Conservation (phyloP, 2,888 invertebrate species). For the Scaptomyza polygonia region DNA sequence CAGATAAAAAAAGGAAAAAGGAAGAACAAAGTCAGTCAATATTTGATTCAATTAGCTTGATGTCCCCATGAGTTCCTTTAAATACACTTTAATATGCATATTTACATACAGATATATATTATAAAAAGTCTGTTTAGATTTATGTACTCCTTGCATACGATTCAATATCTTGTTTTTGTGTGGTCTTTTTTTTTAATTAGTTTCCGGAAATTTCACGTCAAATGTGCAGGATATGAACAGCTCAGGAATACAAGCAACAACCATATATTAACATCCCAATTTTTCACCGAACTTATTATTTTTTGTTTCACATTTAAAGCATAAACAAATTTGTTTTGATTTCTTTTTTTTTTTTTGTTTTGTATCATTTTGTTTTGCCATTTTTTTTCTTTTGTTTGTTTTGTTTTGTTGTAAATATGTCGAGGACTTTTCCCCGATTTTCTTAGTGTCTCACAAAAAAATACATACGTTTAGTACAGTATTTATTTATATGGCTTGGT, state of each 20-base stretch:
- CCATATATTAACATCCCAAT: constrained; percentile 33
- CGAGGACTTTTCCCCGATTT: constrained; percentile 8
- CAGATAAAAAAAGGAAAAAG: too few species aligned
- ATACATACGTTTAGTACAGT: constrained; percentile 43
- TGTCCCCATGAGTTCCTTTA: too few species aligned
- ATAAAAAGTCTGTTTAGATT: constrained; percentile 8
- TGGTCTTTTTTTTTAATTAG: background rate
- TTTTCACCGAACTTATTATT: constrained; percentile 4
- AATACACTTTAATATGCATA: background rate
- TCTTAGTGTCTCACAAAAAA: constrained; percentile 28
- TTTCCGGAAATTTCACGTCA: background rate
- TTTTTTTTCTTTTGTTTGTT: background rate
- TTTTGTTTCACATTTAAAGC: constrained; percentile 4
- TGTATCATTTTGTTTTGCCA: background rate
- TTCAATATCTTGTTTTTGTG: background rate
- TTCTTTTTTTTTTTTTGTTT: background rate
- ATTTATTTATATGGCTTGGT: constrained; percentile 46
- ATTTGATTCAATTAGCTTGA: too few species aligned
- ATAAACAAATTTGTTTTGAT: constrained; percentile 15
- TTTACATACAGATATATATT: background rate
- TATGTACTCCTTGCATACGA: background rate
- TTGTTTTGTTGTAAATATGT: constrained; percentile 36
- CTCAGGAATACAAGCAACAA: constrained; percentile 24
- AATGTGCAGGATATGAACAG: background rate
- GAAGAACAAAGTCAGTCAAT: too few species aligned